These are phyloP conservation scores for Prosapia bicincta DNA, from an alignment of 2,888 invertebrate species.

Conservation along the genomic window DNA sequence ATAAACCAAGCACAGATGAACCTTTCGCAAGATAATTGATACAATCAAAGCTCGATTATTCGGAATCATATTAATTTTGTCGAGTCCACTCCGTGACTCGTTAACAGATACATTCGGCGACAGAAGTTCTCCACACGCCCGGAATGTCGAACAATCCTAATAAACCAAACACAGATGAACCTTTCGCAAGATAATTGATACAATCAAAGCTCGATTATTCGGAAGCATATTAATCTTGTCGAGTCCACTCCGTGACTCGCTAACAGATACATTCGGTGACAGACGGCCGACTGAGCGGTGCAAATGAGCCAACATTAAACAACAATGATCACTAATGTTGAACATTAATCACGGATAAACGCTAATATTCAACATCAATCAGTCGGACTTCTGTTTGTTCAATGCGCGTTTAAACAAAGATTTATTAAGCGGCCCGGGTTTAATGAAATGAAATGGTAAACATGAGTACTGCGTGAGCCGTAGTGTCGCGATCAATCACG, in stretches of 20 bases:
- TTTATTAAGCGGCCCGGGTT: neutral
- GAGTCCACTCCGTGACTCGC: neutral
- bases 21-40: neutral
- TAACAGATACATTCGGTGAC: neutral
- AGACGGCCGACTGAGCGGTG: neutral
- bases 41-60: neutral
- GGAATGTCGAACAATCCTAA: neutral
- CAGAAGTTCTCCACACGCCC: too few species aligned
- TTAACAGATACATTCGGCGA: neutral
- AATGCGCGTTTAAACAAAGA: neutral
- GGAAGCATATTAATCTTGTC: neutral
- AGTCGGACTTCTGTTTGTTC: neutral
- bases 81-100: neutral
- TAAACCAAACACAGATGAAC: neutral
- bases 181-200: neutral
- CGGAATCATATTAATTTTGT: neutral
- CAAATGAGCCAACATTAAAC: neutral
- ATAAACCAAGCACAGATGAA: neutral
- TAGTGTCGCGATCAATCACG: too few species aligned
- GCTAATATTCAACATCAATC: neutral
- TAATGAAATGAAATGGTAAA: neutral
- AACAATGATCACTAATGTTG: neutral
- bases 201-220: neutral
- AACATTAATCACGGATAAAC: neutral
- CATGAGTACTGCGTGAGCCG: too few species aligned